phyloP scores from a whole-genome alignment of 2,113 vertebrate species.

The Smithornis capensis region DNA sequence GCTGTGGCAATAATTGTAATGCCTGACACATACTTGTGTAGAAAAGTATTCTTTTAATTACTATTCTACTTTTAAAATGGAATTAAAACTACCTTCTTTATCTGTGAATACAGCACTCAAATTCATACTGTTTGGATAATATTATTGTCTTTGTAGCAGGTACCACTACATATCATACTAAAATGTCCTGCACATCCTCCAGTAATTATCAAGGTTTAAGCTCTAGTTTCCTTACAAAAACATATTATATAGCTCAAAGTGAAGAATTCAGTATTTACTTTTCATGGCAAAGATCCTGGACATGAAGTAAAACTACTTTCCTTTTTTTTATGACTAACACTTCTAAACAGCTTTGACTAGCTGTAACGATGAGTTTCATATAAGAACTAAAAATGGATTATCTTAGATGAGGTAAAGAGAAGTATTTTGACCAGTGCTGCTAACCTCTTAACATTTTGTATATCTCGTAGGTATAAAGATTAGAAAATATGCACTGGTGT shows the following conservation, averaged over 20 bases:
- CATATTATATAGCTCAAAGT: neutral
- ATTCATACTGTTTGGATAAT: slow-evolving; percentile 38
- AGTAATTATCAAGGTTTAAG: slow-evolving; percentile 45
- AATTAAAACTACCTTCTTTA: slow-evolving; percentile 60
- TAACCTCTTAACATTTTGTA: neutral
- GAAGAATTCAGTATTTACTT: neutral
- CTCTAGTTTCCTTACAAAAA: slow-evolving; percentile 11
- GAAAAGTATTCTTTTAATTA: no score
- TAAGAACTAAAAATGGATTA: neutral
- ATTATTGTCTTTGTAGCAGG: slow-evolving; percentile 29
- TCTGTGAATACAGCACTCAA: slow-evolving; percentile 50
- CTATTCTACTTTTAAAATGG: slow-evolving; percentile 42
- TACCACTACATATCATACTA: neutral
- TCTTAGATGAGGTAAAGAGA: neutral
- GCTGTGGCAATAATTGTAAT: slow-evolving; percentile 60
- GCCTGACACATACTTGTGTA: slow-evolving; percentile 7
- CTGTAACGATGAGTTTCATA: neutral
- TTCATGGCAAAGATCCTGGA: neutral
- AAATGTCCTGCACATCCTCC: slow-evolving; percentile 45
- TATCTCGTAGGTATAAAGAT: neutral
- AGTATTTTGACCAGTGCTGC: neutral
- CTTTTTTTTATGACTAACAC: neutral
- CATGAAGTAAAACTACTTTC: neutral
- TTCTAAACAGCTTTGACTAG: neutral
- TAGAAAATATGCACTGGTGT: neutral